Evolutionary conservation across 2,797 vertebrate species (phyloP).

Genomic region (Buphagus erythrorhynchus): DNA sequence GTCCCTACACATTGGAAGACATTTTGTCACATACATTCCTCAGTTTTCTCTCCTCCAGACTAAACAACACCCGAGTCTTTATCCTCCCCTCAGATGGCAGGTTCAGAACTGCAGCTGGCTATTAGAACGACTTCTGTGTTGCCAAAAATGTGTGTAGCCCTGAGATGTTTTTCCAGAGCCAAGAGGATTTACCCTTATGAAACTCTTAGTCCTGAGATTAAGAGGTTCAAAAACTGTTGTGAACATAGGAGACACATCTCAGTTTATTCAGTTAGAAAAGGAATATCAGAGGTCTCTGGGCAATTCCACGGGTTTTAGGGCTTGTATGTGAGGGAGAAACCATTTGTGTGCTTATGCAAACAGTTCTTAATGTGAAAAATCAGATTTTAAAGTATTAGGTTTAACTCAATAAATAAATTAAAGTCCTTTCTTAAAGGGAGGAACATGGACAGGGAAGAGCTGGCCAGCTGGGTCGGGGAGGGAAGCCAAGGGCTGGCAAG

Average conservation of each 20-base stretch:
- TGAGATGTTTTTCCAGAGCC: background rate
- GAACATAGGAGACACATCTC: background rate
- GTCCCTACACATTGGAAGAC: background rate
- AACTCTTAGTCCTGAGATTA: background rate
- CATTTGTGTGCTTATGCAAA: background rate
- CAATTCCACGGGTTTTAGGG: background rate
- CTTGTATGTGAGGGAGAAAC: background rate
- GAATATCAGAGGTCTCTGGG: background rate
- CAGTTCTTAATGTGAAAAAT: background rate
- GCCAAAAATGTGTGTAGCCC: background rate
- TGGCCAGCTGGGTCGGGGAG: background rate
- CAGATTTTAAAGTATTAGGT: background rate
- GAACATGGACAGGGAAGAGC: background rate
- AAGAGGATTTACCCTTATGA: background rate
- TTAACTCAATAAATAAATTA: background rate
- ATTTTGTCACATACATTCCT: conserved; percentile 33
- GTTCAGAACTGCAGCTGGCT: conserved; percentile 16
- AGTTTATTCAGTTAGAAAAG: background rate
- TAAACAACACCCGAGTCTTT: conserved; percentile 32
- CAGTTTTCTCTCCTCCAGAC: conserved; percentile 53
- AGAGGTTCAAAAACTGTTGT: background rate
- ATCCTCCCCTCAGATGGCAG: background rate
- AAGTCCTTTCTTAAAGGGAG: background rate
- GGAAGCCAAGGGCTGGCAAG: background rate
- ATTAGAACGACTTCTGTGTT: background rate